Evolutionary conservation across 2,888 invertebrate genomes (phyloP).

Genomic region (Ommatoiulus sabulosus): DNA sequence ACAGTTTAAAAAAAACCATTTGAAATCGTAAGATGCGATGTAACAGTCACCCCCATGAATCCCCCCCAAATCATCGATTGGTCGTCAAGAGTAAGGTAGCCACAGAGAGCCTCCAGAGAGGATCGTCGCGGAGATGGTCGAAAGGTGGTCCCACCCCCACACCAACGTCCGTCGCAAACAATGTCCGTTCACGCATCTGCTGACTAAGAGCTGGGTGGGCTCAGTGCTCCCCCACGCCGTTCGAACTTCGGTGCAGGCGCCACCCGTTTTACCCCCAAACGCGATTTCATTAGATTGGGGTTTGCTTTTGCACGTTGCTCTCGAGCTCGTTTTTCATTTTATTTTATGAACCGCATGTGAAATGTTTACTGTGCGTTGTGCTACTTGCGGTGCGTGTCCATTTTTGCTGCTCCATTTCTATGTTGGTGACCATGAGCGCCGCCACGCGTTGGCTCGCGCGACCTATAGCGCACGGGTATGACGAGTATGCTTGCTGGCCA

Average conservation of each 20-base stretch:
- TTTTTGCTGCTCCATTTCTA: neutral
- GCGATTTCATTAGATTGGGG: neutral
- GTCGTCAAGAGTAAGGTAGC: no score
- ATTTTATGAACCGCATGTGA: neutral
- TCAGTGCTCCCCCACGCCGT: neutral
- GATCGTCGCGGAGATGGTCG: no score
- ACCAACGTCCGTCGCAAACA: no score
- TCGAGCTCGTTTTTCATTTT: neutral
- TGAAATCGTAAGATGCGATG: no score
- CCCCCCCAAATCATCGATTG: no score
- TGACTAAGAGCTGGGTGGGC: neutral
- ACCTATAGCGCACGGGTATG: neutral
- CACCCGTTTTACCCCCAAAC: neutral
- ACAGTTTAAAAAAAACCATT: no score
- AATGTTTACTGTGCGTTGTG: neutral
- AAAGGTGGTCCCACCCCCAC: no score
- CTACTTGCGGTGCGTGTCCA: neutral
- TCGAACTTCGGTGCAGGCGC: neutral
- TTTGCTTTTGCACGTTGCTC: slow-evolving; percentile 24
- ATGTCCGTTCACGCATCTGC: no score
- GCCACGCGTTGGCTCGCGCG: neutral
- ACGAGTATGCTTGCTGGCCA: neutral
- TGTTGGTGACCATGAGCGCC: neutral
- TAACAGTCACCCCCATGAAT: no score
- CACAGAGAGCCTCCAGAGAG: no score